Base-by-base conservation (phyloP, 2,113 vertebrate genomes). In the Elephas maximus region DNA sequence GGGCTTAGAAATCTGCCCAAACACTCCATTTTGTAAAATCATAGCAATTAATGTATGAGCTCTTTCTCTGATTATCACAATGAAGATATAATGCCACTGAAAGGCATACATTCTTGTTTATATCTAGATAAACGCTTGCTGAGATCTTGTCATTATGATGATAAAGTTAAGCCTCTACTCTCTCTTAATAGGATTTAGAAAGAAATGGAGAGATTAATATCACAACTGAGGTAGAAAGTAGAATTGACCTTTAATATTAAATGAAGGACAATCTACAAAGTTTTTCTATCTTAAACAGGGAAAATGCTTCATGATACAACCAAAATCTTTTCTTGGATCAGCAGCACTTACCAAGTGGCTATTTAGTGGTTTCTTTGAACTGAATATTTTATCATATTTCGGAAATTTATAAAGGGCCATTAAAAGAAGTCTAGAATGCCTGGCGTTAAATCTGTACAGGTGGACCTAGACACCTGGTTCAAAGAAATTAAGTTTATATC, bases 401-500 rank as follows among this genome's bases (percentile, higher is more conserved):
- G 89, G 48, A 96, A 96, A 98, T 83, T 85, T 95, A 92, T 67
- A 92, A 96, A 96, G 33, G 82, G n/a, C 10, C 57, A 96, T 96
- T 97, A 95, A 88, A 95, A 77, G 33, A 84, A 95, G 37, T 57
- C 51, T 62, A 92, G 62, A 94, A 65, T 63, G 69, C 23, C 81
- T 71, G 91, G 86, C 33, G 26, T 95, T 95, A 95, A 95, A 96
- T 73, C 69, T 93, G 93, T 67, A 93, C 81, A 97, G 90, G 73
- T 93, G 79, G 92, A 12, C n/a, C 57, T 92, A 28, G 80, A 90
- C 62, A 83, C 67, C 45, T 62, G 71, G 60, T 90, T 97, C 90
- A 97, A 96, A 96, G 91, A 97, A 95, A 96, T 92, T 94, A 98
- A 96, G 88, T 95, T 97, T 95, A 88, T 97, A 95, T 90, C 90